Conservation (phyloP, 1,140 invertebrate genomes). For the Temnothorax longispinosus region DNA sequence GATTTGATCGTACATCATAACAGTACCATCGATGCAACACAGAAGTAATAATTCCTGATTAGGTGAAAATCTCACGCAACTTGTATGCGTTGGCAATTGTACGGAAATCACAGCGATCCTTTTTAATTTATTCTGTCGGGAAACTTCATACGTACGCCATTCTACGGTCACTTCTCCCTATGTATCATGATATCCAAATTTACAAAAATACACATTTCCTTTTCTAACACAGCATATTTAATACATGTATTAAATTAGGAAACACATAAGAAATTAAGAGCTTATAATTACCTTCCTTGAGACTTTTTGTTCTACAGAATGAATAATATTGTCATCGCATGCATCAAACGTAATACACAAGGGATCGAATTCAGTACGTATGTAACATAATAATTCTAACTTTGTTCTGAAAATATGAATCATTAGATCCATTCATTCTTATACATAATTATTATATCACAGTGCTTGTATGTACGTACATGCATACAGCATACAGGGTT, state of each 20-base stretch:
- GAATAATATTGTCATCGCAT: constrained; percentile 89
- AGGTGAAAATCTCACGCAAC: constrained; percentile 89
- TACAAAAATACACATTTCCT: background rate
- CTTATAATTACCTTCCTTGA: constrained; percentile 87
- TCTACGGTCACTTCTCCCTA: constrained; percentile 92
- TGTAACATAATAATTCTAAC: constrained; percentile 88
- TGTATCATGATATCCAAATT: constrained; percentile 15
- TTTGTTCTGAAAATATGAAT: constrained; percentile 85
- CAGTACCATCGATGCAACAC: constrained; percentile 91
- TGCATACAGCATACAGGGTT: background rate
- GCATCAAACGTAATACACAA: constrained; percentile 89
- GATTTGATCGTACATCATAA: constrained; percentile 90
- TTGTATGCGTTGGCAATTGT: constrained; percentile 90
- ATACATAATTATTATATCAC: background rate
- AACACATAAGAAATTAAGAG: background rate
- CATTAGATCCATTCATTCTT: constrained; percentile 14
- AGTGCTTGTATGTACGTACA: background rate
- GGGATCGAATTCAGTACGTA: constrained; percentile 91
- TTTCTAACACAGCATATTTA: background rate
- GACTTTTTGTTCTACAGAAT: constrained; percentile 92
- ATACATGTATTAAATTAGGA: background rate
- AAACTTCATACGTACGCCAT: constrained; percentile 90
- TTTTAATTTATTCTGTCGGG: constrained; percentile 88
- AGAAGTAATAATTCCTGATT: constrained; percentile 90
- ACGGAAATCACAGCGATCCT: constrained; percentile 89